Conservation (phyloP, 2,113 vertebrate species). For the Equus przewalskii region DNA sequence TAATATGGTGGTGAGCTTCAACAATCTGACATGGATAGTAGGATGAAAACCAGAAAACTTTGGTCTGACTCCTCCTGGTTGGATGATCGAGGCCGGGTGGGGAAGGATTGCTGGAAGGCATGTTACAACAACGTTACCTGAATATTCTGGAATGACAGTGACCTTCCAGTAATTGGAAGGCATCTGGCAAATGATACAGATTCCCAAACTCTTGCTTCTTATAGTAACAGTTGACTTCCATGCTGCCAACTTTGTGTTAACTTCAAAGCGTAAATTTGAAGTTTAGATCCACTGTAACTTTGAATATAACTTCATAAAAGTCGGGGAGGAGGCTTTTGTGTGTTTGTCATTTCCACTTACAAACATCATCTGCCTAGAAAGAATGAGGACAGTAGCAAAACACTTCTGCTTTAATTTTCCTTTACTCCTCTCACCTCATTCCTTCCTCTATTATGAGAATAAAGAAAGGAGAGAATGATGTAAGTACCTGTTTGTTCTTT, state of each 20-base stretch:
- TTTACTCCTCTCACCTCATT: neutral
- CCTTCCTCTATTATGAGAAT: neutral
- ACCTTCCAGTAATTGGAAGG: neutral
- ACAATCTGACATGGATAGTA: neutral
- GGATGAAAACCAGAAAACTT: neutral
- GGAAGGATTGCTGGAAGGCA: neutral
- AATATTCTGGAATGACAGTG: neutral
- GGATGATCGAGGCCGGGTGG: neutral
- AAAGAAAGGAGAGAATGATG: neutral
- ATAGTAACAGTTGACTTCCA: neutral
- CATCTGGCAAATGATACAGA: neutral
- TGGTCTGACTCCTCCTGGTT: neutral
- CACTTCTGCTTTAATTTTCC: neutral
- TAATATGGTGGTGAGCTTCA: neutral
- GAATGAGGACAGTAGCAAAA: neutral
- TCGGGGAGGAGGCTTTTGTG: neutral
- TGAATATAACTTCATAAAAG: neutral
- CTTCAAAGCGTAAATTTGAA: neutral
- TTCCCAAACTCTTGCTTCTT: neutral
- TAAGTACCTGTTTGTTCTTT: neutral
- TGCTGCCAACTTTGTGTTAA: neutral
- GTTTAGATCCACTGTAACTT: neutral
- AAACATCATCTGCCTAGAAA: neutral
- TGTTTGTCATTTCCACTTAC: neutral
- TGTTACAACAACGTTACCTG: neutral